A percentile compares a stretch with the other conserved stretches of the same genome.
Evolutionary conservation across 1,140 invertebrate genomes (phyloP).

Genomic region (Diuraphis noxia): DNA sequence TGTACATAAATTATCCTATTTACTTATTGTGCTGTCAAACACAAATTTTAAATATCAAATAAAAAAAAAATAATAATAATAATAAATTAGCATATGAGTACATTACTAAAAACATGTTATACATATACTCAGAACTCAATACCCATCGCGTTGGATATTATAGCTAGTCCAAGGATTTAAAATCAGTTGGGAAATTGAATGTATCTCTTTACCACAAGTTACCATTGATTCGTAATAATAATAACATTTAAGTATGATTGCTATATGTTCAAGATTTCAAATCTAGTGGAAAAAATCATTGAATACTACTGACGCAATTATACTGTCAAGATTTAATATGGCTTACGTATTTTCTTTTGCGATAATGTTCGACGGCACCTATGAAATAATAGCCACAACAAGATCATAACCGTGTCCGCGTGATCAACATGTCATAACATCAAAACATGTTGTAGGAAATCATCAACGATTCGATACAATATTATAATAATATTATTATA

Average conservation of each 20-base stretch:
- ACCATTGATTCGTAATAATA: neutral
- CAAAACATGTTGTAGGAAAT: neutral
- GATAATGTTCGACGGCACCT: neutral
- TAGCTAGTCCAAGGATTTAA: neutral
- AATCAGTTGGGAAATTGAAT: neutral
- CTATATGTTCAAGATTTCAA: neutral
- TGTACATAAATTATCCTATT: no score
- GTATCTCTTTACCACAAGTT: neutral
- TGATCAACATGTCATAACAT: neutral
- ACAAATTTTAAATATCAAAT: no score
- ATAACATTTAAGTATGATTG: neutral
- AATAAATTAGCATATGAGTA: neutral
- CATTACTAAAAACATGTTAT: neutral
- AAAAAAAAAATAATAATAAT: no score
- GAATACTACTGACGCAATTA: neutral
- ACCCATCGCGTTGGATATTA: neutral
- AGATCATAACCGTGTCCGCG: neutral
- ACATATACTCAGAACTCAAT: neutral
- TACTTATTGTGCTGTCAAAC: no score
- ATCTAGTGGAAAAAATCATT: constrained; percentile 19
- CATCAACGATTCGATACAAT: constrained; percentile 6
- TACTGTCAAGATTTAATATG: neutral
- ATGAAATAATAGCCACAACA: neutral
- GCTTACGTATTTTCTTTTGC: neutral
- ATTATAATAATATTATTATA: neutral